Evolutionary conservation across 2,888 invertebrate genomes (phyloP), one percentile per base, ranked within the genome.

Genomic region (Chymomyza amoena): DNA sequence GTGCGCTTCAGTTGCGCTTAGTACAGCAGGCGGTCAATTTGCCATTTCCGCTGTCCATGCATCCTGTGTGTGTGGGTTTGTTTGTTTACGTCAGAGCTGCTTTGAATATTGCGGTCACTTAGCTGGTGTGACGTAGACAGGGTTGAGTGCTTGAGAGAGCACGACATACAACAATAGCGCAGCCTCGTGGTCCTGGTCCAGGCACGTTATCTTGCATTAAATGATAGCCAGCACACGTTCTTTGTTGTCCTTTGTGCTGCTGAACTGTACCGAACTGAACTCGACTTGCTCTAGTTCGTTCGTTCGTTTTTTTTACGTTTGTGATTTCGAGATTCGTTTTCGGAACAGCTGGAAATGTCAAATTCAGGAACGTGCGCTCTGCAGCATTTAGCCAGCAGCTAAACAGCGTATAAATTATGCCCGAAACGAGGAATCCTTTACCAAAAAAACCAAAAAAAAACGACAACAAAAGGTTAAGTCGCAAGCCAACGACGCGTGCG

Each of bases 1-100:
- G 13, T 62, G 66, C 56, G 66, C 56, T 64, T 64, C 51, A 64
- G 61, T 64, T 52, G 64, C 51, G 18, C 28, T n/a, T 74, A 73
- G 28, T 79, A 65, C 89, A 87, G 90, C 91, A 88, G 91, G 90
- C 90, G 90, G 92, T 91, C 90, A 91, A 90, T 91, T 91, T 90
- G 91, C 85, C 86, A 88, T 87, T 89, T 90, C 90, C 90, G 86
- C 80, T 45, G 39, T 45, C 39, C 39, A 45, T 45, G 39, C 9
- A 32, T 32, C 32, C 32, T 32, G 32, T 32, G 32, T 16, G 25
- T 25, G 72, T 65, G 59, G 52, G 69, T 25, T 25, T 72, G 79
- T 82, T 80, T 75, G 76, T 75, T 36, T 54, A 7, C 54, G 32
- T 39, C 72, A 81, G 81, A 78, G 78, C 78, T 73, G 79, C 62